phyloP scores from a whole-genome alignment of 2,888 invertebrate genomes.

The Chrysolina oricalcia region DNA sequence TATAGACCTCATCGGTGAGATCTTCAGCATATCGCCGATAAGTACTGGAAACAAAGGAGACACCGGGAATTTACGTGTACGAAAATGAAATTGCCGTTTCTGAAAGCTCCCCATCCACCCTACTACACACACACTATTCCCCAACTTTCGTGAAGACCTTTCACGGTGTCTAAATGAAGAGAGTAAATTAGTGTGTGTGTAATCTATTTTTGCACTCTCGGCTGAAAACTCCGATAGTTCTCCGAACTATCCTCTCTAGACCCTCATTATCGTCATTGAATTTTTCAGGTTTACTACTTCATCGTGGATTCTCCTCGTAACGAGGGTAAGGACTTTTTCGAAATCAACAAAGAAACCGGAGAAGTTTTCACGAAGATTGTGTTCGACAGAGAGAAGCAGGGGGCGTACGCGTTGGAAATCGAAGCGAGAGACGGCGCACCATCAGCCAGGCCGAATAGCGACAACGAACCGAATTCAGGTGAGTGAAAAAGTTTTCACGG shows the following conservation, averaged over 20 bases:
- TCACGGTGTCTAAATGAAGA: neutral
- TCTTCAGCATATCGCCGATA: no score
- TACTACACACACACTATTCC: neutral
- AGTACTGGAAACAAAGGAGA: no score
- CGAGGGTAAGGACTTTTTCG: conserved; percentile 96
- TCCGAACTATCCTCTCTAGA: conserved; percentile 13
- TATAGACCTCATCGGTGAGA: no score
- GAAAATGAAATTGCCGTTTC: no score
- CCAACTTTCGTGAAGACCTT: no score
- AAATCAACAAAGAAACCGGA: conserved; percentile 96
- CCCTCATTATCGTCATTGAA: conserved; percentile 24
- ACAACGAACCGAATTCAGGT: conserved; percentile 97
- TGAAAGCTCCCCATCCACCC: neutral
- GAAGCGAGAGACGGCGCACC: conserved; percentile 97
- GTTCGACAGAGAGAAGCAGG: conserved; percentile 98
- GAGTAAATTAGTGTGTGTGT: neutral
- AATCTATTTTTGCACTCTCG: conserved; percentile 21
- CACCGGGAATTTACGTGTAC: no score
- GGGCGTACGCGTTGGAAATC: conserved; percentile 97
- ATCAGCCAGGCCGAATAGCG: conserved; percentile 95
- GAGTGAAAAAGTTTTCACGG: conserved; percentile 62
- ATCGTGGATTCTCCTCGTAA: conserved; percentile 93
- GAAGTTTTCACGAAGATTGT: conserved; percentile 96
- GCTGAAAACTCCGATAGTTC: neutral
- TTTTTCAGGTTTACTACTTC: conserved; percentile 89